Conservation (phyloP, 2,888 invertebrate genomes). For the Sepioteuthis lessoniana region DNA sequence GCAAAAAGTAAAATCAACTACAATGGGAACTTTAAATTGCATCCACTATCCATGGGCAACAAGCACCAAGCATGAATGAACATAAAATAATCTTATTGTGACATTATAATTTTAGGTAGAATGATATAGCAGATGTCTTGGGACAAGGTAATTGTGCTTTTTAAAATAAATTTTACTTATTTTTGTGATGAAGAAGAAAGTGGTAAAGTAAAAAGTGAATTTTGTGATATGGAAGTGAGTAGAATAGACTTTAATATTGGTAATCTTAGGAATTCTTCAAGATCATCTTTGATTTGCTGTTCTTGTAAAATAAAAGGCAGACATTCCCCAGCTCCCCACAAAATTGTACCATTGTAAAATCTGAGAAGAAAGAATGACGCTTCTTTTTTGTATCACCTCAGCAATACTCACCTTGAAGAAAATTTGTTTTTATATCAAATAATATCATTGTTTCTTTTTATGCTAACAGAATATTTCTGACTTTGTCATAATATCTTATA, state of each 20-base stretch:
- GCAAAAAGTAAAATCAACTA: neutral
- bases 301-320: neutral
- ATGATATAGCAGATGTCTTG: neutral
- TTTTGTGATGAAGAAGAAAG: neutral
- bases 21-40: neutral
- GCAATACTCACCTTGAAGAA: neutral
- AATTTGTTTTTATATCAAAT: neutral
- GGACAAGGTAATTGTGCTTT: neutral
- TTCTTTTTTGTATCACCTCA: neutral
- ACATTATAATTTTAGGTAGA: neutral
- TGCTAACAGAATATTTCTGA: neutral
- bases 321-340: neutral
- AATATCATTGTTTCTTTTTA: neutral
- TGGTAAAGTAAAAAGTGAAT: neutral
- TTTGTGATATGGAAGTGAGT: neutral
- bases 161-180: neutral
- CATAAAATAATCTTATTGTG: neutral
- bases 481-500: too few relatives aligned
- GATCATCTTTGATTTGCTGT: neutral
- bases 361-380: neutral
- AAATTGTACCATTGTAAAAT: neutral
- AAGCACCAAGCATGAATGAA: neutral
- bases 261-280: neutral
- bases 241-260: neutral
- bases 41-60: conserved; percentile 7